These are phyloP conservation scores for Pteropus rufus DNA, from an alignment of 2,797 vertebrate species.

Conservation along the genomic window DNA sequence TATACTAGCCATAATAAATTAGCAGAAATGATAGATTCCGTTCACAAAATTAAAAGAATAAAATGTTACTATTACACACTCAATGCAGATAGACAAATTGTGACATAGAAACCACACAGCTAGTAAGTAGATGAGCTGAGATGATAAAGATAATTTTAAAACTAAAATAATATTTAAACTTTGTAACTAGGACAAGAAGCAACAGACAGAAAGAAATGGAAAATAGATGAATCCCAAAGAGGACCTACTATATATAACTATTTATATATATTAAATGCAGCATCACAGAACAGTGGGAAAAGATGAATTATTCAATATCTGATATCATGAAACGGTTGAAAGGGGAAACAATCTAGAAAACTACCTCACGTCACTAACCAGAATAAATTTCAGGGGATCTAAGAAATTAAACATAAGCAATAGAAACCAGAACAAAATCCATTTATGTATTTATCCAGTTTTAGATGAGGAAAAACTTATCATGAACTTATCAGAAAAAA, in stretches of 20 bases:
- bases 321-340: constrained; percentile 30
- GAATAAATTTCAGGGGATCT: constrained; percentile 39
- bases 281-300: neutral
- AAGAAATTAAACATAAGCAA: constrained; percentile 10
- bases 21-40: neutral
- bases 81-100: neutral
- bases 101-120: neutral
- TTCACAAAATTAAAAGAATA: constrained; percentile 38
- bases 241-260: constrained; percentile 12
- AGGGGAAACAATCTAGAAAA: constrained; percentile 52
- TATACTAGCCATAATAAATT: neutral
- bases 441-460: constrained; percentile 15
- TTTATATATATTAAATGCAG: neutral
- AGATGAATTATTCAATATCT: constrained; percentile 39
- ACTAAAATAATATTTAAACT: constrained; percentile 22
- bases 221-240: constrained; percentile 32
- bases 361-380: constrained; percentile 26
- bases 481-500: constrained; percentile 35
- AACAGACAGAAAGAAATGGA: constrained; percentile 17
- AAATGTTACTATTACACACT: neutral
- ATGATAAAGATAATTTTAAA: constrained; percentile 27
- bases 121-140: constrained; percentile 19
- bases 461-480: neutral
- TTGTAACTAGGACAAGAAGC: constrained; percentile 47
- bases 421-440: constrained; percentile 1